A percentile compares a stretch with the other conserved stretches of the same genome.
These are phyloP conservation scores for Diprion similis DNA, from an alignment of 1,140 invertebrate genomes.

Conservation along the genomic window DNA sequence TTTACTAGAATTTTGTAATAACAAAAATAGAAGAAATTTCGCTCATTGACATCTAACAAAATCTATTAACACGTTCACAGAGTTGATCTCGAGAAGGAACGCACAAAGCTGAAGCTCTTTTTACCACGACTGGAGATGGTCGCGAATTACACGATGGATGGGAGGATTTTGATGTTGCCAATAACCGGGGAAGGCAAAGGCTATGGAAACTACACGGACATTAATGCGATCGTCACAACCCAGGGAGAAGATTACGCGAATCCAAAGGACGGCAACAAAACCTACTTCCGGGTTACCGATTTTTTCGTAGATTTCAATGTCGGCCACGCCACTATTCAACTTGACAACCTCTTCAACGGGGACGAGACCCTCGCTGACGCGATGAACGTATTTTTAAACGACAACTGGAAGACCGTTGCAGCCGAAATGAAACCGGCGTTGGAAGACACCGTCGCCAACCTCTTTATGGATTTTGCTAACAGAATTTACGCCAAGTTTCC, in stretches of 20 bases:
- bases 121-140: conserved; percentile 64
- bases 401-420: conserved; percentile 68
- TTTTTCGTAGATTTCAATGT: conserved; percentile 70
- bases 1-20: no score
- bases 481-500: conserved; percentile 59
- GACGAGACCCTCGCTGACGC: conserved; percentile 69
- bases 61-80: conserved; percentile 36
- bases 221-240: conserved; percentile 67
- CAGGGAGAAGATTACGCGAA: conserved; percentile 63
- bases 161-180: conserved; percentile 70
- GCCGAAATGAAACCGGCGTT: conserved; percentile 67
- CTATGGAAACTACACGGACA: conserved; percentile 67
- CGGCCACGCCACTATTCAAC: conserved; percentile 65
- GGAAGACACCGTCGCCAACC: conserved; percentile 60
- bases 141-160: conserved; percentile 65
- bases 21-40: no score
- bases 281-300: conserved; percentile 66
- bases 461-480: conserved; percentile 67
- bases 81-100: conserved; percentile 62
- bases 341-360: conserved; percentile 75
- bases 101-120: conserved; percentile 60
- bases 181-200: conserved; percentile 65
- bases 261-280: conserved; percentile 44
- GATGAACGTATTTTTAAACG: conserved; percentile 68
- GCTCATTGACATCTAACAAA: no score